Conservation (phyloP, 2,113 vertebrate genomes). For the Carollia perspicillata region DNA sequence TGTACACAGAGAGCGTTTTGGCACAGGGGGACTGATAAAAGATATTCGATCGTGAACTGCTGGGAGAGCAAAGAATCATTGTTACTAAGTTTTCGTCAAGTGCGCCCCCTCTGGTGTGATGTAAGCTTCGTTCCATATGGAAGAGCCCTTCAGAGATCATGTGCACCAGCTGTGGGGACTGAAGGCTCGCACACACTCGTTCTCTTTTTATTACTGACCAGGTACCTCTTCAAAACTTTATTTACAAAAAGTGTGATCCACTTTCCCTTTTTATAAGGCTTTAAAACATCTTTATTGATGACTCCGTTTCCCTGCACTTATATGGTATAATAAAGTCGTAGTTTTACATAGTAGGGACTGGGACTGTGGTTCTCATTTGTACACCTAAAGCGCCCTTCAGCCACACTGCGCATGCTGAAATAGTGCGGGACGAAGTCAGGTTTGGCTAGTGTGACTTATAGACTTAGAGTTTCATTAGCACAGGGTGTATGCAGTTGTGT, state of each 20-base stretch:
- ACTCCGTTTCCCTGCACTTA: not conserved
- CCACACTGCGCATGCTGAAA: not conserved
- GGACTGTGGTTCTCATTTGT: not conserved
- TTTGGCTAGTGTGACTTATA: not conserved
- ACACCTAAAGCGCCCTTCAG: not conserved
- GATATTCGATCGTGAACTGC: constrained; percentile 44
- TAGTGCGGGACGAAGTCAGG: not conserved
- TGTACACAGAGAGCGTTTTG: constrained; percentile 60
- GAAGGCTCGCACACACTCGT: not conserved
- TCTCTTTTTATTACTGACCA: not conserved
- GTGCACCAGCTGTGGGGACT: not conserved
- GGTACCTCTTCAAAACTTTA: not conserved
- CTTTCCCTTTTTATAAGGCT: not conserved
- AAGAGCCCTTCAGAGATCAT: not conserved
- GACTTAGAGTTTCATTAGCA: not conserved
- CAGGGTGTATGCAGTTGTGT: not conserved
- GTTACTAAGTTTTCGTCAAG: constrained; percentile 38
- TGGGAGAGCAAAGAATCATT: not conserved
- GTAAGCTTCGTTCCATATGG: not conserved
- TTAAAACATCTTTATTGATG: not conserved
- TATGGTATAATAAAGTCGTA: not conserved
- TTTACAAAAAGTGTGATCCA: not conserved
- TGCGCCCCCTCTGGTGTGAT: not conserved
- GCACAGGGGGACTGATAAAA: constrained; percentile 55
- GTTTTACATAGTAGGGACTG: not conserved